A percentile compares a stretch with the other conserved stretches of the same genome.
Conservation (phyloP, 2,797 vertebrate genomes). For the Sebastes kiyomatsui region DNA sequence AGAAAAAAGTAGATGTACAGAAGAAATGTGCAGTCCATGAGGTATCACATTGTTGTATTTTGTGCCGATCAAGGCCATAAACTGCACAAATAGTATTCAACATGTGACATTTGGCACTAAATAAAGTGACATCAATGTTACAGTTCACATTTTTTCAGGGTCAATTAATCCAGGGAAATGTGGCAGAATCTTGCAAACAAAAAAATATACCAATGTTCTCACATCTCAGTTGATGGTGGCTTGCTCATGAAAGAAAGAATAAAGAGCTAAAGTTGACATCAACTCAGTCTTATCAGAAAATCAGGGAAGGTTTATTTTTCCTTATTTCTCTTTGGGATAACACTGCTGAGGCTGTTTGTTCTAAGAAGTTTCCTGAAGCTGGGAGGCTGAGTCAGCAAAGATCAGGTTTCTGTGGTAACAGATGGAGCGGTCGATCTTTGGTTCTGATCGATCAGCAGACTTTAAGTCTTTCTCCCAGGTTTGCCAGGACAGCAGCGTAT, state of each 20-base stretch:
- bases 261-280: neutral
- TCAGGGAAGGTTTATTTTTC: neutral
- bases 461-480: neutral
- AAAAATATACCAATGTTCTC: neutral
- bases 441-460: conserved; percentile 17
- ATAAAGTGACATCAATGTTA: neutral
- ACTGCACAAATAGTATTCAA: neutral
- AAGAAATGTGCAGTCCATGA: neutral
- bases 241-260: neutral
- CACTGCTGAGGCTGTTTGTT: neutral
- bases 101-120: neutral
- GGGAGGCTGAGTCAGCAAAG: conserved; percentile 11
- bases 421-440: conserved; percentile 16
- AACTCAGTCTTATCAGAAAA: neutral
- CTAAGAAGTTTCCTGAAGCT: neutral
- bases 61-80: neutral
- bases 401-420: conserved; percentile 27
- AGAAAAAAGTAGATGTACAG: neutral
- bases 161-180: neutral
- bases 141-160: neutral
- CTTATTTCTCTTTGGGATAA: neutral
- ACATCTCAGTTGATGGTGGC: neutral
- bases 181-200: neutral
- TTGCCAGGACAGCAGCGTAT: conserved; percentile 3
- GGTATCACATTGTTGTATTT: neutral